phyloP scores from a whole-genome alignment of 2,888 invertebrate species.

The Heterodera filipjevi region DNA sequence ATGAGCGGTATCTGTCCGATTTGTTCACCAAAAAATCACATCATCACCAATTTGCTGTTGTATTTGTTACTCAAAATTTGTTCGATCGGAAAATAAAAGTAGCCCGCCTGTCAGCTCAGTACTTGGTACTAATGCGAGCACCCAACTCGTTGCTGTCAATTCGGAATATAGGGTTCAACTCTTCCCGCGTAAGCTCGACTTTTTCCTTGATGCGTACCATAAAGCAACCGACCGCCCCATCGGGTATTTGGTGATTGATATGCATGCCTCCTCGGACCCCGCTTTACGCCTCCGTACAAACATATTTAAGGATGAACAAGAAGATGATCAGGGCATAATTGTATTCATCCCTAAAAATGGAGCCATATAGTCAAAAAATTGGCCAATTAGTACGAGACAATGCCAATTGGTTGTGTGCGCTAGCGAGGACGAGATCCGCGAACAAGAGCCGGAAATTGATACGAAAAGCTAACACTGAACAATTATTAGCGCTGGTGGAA shows the following conservation, averaged over 20 bases:
- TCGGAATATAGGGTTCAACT: constrained; percentile 32
- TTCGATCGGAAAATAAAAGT: constrained; percentile 35
- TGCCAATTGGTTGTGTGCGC: not conserved
- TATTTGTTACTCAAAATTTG: constrained; percentile 38
- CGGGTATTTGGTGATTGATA: constrained; percentile 35
- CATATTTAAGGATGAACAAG: constrained; percentile 35
- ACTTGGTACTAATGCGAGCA: constrained; percentile 34
- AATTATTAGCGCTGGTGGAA: constrained; percentile 29
- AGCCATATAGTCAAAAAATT: not conserved
- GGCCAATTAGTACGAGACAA: not conserved
- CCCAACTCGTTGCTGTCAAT: constrained; percentile 26
- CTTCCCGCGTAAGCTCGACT: constrained; percentile 29
- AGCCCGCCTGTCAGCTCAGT: constrained; percentile 35
- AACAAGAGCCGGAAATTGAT: not conserved
- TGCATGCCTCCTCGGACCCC: constrained; percentile 30
- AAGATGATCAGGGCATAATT: not conserved
- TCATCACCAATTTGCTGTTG: constrained; percentile 29
- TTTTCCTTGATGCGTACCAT: constrained; percentile 26
- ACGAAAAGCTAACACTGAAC: not conserved
- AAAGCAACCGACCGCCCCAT: constrained; percentile 5
- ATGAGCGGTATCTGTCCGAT: constrained; percentile 32
- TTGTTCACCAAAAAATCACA: constrained; percentile 40
- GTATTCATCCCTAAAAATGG: constrained; percentile 26
- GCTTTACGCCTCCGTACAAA: constrained; percentile 25
- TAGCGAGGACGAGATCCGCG: not conserved